Percentiles rank a stretch among this genome's conserved stretches.
These are phyloP conservation scores for Sebastes diaconus DNA, from an alignment of 2,797 vertebrate genomes.

Conservation along the genomic window DNA sequence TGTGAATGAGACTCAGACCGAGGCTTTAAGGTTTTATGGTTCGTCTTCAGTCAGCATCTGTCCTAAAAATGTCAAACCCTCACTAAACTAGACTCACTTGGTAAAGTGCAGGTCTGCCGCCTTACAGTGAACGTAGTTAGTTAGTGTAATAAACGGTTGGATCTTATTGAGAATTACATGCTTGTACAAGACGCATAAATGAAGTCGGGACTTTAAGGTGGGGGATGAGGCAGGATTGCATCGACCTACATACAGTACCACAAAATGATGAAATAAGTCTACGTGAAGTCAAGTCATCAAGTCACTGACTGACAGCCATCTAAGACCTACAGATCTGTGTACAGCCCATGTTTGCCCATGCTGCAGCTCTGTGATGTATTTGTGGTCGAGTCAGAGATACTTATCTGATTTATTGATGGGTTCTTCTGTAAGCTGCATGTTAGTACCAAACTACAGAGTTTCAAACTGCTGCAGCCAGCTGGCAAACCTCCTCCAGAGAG, in stretches of 20 bases:
- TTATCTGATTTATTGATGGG: constrained; percentile 54
- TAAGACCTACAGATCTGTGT: neutral
- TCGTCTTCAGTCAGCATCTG: no score
- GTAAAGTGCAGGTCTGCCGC: no score
- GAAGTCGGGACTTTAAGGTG: neutral
- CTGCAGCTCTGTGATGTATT: constrained; percentile 15
- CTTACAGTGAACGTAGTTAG: no score
- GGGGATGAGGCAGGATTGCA: neutral
- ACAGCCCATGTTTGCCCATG: neutral
- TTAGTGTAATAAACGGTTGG: neutral
- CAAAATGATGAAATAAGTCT: constrained; percentile 9
- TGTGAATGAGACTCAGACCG: no score
- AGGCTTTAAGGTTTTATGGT: no score
- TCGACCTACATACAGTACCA: constrained; percentile 1
- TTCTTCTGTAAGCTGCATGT: constrained; percentile 36
- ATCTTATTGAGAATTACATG: neutral
- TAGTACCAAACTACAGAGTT: constrained; percentile 28
- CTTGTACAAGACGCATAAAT: neutral
- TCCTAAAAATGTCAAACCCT: no score
- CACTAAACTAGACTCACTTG: no score
- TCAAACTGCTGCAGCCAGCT: constrained; percentile 41
- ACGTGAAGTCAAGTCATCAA: neutral
- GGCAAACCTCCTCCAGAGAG: constrained; percentile 31
- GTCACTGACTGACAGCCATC: neutral
- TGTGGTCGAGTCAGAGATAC: constrained; percentile 9